Evolutionary conservation across 2,888 invertebrate species (phyloP).

Genomic region (Drosophila falleni): DNA sequence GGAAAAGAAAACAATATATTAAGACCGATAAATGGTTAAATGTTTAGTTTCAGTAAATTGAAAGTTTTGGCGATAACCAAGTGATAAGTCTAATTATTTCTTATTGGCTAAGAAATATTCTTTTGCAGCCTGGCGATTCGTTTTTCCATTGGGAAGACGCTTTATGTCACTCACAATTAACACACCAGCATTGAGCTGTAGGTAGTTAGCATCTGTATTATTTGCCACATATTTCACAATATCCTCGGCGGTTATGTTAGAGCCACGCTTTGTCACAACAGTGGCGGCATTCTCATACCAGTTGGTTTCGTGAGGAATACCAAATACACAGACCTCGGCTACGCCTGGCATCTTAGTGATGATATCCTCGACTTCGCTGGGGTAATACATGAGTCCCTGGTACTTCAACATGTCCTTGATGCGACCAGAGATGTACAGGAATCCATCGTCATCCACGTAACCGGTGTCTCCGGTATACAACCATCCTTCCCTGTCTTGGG

Average conservation of each 20-base stretch:
- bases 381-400: conserved; percentile 68
- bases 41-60: not conserved
- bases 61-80: not conserved
- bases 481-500: conserved; percentile 69
- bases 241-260: conserved; percentile 43
- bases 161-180: conserved; percentile 60
- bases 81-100: not conserved
- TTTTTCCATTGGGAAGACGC: conserved; percentile 62
- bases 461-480: conserved; percentile 81
- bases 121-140: conserved; percentile 52
- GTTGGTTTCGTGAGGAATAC: conserved; percentile 54
- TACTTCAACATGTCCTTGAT: conserved; percentile 81
- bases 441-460: conserved; percentile 75
- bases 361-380: conserved; percentile 73
- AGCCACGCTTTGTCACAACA: conserved; percentile 44
- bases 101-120: conserved; percentile 30
- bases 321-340: conserved; percentile 73
- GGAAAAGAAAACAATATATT: not conserved
- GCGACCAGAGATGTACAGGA: conserved; percentile 70
- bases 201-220: conserved; percentile 39
- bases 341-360: conserved; percentile 67
- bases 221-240: conserved; percentile 49
- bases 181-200: conserved; percentile 59
- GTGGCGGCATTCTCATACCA: conserved; percentile 73
- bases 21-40: not conserved